Evolutionary conservation across 2,888 invertebrate species (phyloP), one percentile per base, ranked within the genome.

Genomic region (Cheilosia scutellata): DNA sequence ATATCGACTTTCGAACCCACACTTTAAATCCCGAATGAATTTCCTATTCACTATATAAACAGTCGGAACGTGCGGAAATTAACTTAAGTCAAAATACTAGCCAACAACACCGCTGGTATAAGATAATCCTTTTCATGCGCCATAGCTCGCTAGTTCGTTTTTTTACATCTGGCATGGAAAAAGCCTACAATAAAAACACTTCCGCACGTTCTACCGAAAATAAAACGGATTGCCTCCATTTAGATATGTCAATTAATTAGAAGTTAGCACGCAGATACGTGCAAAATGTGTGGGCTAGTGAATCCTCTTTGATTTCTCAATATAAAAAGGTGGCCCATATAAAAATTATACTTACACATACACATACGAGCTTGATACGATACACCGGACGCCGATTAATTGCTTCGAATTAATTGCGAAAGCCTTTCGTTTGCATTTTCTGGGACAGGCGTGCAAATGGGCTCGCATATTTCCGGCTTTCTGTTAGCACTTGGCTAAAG

Each of bases 161-260:
- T 60, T 57, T 65, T 47, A 5, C 20, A 29, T 33, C 25, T 13
- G 53, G 47, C 47, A 55, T 49, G 58, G 53, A 60, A 68, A 70
- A 68, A 29, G 74, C 58, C 58, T 53, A 27, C 51, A 83, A 74
- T 53, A 63, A 83, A 75, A 80, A 25, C 65, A 65, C 65, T 80
- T 80, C 70, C 74, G 51, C 58, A 65, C 68, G 62, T 78, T 78
- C 72, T 37, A 25, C 63, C 68, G 53, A 70, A 75, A 79, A 75
- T 60, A 60, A 84, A 79, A 79, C 70, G 47, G 58, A 75, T 70
- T 79, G 74, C 65, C 70, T 65, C 33, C 65, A 79, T 74, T 74
- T 74, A 79, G 79, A 79, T 74, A 65, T 75, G 75, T 70, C 79
- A 75, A 84, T 84, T 84, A 84, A 84, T 84, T 84, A 79, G 75